phyloP scores from a whole-genome alignment of 2,797 vertebrate genomes.

The Microcaecilia unicolor region DNA sequence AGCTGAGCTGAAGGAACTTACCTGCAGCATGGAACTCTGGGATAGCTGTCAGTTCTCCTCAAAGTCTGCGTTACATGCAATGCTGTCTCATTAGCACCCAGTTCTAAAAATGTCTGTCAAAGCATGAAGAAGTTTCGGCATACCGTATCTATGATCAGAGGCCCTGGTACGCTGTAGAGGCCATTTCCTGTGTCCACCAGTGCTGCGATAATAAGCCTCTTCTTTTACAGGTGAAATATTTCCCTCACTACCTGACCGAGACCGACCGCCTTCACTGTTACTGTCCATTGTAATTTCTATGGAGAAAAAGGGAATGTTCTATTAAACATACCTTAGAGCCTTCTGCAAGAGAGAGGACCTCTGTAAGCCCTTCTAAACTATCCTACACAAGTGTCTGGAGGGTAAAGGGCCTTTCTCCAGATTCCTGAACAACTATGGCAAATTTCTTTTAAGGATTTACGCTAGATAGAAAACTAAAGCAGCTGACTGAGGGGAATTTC shows the following conservation, averaged over 20 bases:
- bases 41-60: slow-evolving; percentile 9
- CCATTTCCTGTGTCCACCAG: slow-evolving; percentile 76
- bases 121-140: slow-evolving; percentile 42
- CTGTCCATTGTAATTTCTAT: slow-evolving; percentile 91
- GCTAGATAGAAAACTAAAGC: too few relatives aligned
- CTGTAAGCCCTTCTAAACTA: too few relatives aligned
- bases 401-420: too few relatives aligned
- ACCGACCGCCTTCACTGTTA: slow-evolving; percentile 74
- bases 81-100: slow-evolving; percentile 23
- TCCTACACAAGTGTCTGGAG: too few relatives aligned
- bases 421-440: too few relatives aligned
- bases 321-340: slow-evolving; percentile 48
- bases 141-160: slow-evolving; percentile 79
- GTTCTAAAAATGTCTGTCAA: slow-evolving; percentile 23
- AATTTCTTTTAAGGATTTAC: too few relatives aligned
- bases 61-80: slow-evolving; percentile 37
- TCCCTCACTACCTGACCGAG: slow-evolving; percentile 75
- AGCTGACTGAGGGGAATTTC: too few relatives aligned
- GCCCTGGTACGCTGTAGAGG: slow-evolving; percentile 63
- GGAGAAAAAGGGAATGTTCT: slow-evolving; percentile 53
- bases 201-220: slow-evolving; percentile 83
- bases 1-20: slow-evolving; percentile 23
- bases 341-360: slow-evolving; percentile 5
- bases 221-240: slow-evolving; percentile 80
- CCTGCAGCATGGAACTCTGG: slow-evolving; percentile 18